phyloP scores from a whole-genome alignment of 2,113 vertebrate genomes.

The Oncorhynchus clarkii region DNA sequence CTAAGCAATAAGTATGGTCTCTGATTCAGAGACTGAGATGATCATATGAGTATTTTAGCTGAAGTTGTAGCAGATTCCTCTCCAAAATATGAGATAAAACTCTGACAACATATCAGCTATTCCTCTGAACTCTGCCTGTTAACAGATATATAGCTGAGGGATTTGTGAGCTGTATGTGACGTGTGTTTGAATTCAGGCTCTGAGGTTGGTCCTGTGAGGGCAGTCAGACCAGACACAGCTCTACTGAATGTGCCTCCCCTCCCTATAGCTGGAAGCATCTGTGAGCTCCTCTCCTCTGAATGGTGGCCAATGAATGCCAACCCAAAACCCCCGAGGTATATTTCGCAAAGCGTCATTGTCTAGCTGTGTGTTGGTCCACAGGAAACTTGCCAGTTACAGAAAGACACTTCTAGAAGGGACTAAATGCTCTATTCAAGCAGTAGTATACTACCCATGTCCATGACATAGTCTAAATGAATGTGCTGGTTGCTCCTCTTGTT shows the following conservation, averaged over 20 bases:
- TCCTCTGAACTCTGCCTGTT: constrained; percentile 12
- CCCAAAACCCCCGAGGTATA: not conserved
- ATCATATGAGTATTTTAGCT: constrained; percentile 19
- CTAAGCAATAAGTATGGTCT: constrained; percentile 53
- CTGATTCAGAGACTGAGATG: constrained; percentile 1
- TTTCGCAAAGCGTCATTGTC: not conserved
- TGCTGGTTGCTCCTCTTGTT: not conserved
- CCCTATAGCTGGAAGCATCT: not conserved
- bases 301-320: not conserved
- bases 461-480: not conserved
- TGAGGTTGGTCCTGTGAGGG: constrained; percentile 34
- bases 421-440: not conserved
- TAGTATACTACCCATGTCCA: not conserved
- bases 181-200: constrained; percentile 4
- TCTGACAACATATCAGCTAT: constrained; percentile 9
- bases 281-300: not conserved
- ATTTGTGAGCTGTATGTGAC: constrained; percentile 20
- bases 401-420: not conserved
- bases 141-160: constrained; percentile 21
- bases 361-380: not conserved
- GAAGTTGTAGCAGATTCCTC: constrained; percentile 34
- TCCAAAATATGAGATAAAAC: constrained; percentile 6
- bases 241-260: not conserved
- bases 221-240: constrained; percentile 51
- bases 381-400: not conserved